Evolutionary conservation across 2,797 vertebrate genomes (phyloP).

Genomic region (Coranthus polyacanthus): DNA sequence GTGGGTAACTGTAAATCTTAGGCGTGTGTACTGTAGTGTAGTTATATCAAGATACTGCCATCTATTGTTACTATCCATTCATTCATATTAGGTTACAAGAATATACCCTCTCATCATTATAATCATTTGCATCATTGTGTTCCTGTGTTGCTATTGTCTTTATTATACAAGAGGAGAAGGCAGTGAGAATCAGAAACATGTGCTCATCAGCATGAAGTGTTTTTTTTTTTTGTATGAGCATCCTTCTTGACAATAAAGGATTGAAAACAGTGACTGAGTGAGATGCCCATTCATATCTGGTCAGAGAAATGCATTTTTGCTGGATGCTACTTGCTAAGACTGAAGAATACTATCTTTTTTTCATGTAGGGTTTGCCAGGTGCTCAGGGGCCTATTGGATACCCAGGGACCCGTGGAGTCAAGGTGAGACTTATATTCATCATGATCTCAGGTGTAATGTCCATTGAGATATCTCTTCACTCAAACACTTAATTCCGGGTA

Average conservation of each 20-base stretch:
- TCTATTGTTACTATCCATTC: conserved; percentile 32
- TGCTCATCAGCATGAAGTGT: conserved; percentile 31
- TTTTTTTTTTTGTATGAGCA: conserved; percentile 25
- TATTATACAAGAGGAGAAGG: conserved; percentile 39
- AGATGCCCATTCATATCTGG: conserved; percentile 14
- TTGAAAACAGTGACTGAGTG: conserved; percentile 13
- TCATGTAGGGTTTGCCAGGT: conserved; percentile 86
- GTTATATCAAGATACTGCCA: conserved; percentile 15
- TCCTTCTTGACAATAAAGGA: conserved; percentile 13
- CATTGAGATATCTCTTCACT: conserved; percentile 39
- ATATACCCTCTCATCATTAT: conserved; percentile 39
- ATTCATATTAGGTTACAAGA: conserved; percentile 28
- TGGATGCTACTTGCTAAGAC: conserved; percentile 11
- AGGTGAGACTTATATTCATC: conserved; percentile 83
- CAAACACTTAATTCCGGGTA: conserved; percentile 10
- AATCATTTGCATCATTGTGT: conserved; percentile 19
- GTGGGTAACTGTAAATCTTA: conserved; percentile 80
- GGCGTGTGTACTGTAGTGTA: conserved; percentile 10
- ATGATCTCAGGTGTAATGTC: conserved; percentile 34
- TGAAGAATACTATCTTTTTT: conserved; percentile 3
- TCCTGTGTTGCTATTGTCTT: conserved; percentile 44
- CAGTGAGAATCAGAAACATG: conserved; percentile 24
- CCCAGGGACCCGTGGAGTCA: conserved; percentile 93
- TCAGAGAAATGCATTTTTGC: conserved; percentile 19
- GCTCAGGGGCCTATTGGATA: conserved; percentile 90